phyloP scores from a whole-genome alignment of 2,888 invertebrate species.

The Eulithis prunata region DNA sequence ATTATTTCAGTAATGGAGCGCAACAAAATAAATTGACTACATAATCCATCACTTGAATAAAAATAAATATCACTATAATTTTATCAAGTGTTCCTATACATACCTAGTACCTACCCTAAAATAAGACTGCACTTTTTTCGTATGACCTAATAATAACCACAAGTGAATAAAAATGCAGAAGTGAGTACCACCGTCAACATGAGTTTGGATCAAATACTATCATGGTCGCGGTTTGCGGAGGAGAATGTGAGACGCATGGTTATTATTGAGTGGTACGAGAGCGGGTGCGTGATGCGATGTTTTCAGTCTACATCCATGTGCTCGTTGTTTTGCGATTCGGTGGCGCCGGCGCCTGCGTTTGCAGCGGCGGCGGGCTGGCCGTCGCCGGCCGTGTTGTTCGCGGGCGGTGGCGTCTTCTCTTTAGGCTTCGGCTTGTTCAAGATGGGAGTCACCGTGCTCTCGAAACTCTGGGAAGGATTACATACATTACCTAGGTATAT shows the following conservation, averaged over 20 bases:
- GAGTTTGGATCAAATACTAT: neutral
- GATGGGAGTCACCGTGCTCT: slow-evolving; percentile 87
- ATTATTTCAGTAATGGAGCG: slow-evolving; percentile 46
- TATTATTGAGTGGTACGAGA: slow-evolving; percentile 55
- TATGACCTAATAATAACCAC: slow-evolving; percentile 50
- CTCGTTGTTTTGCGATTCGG: slow-evolving; percentile 54
- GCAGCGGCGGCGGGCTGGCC: slow-evolving; percentile 53
- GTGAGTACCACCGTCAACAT: slow-evolving; percentile 2
- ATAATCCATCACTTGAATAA: slow-evolving; percentile 54
- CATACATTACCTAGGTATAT: neutral
- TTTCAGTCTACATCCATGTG: slow-evolving; percentile 81
- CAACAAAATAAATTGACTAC: slow-evolving; percentile 45
- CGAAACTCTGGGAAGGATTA: slow-evolving; percentile 81
- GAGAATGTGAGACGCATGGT: slow-evolving; percentile 21
- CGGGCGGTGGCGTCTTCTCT: slow-evolving; percentile 80
- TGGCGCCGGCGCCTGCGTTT: slow-evolving; percentile 20
- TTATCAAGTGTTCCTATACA: slow-evolving; percentile 49
- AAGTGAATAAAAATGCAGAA: slow-evolving; percentile 21
- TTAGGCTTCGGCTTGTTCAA: slow-evolving; percentile 97
- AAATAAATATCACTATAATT: slow-evolving; percentile 68
- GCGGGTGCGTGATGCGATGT: slow-evolving; percentile 28
- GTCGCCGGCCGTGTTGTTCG: slow-evolving; percentile 60
- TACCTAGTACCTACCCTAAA: slow-evolving; percentile 32
- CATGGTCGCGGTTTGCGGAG: neutral
- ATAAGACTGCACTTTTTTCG: slow-evolving; percentile 43